Conservation (phyloP, 2,113 vertebrate species). For the Raja brachyura region DNA sequence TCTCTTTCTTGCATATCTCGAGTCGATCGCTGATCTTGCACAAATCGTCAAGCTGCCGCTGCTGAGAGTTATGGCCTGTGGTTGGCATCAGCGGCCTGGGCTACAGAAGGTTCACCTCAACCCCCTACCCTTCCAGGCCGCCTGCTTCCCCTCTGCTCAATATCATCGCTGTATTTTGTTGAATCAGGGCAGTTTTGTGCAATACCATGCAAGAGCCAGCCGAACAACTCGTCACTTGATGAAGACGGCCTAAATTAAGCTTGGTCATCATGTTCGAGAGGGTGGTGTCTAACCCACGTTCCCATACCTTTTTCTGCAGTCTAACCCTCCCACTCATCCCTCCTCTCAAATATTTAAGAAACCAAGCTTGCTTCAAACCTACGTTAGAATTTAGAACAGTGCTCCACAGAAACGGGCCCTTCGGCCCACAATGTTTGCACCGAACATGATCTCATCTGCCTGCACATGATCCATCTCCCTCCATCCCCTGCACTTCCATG, state of each 20-base stretch:
- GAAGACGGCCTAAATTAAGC: not conserved
- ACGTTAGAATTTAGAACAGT: too few relatives aligned
- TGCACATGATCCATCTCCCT: too few relatives aligned
- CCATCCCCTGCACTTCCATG: too few relatives aligned
- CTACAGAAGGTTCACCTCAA: not conserved
- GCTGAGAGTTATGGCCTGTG: not conserved
- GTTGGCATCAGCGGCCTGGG: not conserved
- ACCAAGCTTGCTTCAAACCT: not conserved
- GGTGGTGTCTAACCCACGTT: not conserved
- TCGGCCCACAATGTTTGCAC: too few relatives aligned
- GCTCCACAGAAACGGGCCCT: too few relatives aligned
- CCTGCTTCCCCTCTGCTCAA: not conserved
- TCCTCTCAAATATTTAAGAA: not conserved
- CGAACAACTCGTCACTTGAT: not conserved
- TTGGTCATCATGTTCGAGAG: not conserved
- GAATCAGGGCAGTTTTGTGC: not conserved
- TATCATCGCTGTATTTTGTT: not conserved
- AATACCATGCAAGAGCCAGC: not conserved
- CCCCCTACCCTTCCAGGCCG: not conserved
- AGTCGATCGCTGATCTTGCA: not conserved
- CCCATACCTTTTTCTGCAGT: not conserved
- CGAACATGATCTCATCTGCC: too few relatives aligned
- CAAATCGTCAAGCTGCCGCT: not conserved
- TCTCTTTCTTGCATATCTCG: not conserved
- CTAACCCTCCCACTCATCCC: not conserved